Percentiles rank a stretch among this genome's conserved stretches.
Conservation (phyloP, 1,140 invertebrate genomes). For the Thaumatotibia leucotreta region DNA sequence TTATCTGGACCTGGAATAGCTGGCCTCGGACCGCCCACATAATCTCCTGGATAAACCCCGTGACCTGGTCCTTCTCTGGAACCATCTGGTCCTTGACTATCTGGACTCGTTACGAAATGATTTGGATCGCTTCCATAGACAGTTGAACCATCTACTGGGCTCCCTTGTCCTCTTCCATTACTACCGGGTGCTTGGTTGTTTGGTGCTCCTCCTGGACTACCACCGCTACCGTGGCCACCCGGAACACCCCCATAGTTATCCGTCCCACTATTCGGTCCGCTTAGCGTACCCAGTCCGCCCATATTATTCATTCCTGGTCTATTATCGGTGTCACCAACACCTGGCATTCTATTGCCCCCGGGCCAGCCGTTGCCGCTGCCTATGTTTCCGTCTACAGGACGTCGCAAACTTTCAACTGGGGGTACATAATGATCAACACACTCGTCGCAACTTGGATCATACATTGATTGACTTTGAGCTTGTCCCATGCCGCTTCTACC, state of each 20-base stretch:
- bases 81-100: too few species aligned
- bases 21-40: slow-evolving; percentile 1
- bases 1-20: too few species aligned
- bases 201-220: background rate
- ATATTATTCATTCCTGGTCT: too few species aligned
- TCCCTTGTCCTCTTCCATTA: background rate
- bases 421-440: slow-evolving; percentile 40
- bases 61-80: slow-evolving; percentile 4
- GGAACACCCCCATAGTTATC: slow-evolving; percentile 4
- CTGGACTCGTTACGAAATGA: too few species aligned
- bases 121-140: too few species aligned
- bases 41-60: background rate
- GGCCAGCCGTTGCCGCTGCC: background rate
- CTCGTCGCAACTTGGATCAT: slow-evolving; percentile 75
- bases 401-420: slow-evolving; percentile 40
- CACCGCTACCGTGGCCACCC: background rate
- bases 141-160: background rate
- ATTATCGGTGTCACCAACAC: background rate
- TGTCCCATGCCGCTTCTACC: slow-evolving; percentile 87
- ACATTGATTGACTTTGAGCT: slow-evolving; percentile 85
- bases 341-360: background rate
- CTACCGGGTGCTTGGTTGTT: background rate
- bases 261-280: background rate
- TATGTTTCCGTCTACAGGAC: slow-evolving; percentile 15
- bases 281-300: too few species aligned